Evolutionary conservation across 2,888 invertebrate species (phyloP).

Genomic region (Portevinia maculata): DNA sequence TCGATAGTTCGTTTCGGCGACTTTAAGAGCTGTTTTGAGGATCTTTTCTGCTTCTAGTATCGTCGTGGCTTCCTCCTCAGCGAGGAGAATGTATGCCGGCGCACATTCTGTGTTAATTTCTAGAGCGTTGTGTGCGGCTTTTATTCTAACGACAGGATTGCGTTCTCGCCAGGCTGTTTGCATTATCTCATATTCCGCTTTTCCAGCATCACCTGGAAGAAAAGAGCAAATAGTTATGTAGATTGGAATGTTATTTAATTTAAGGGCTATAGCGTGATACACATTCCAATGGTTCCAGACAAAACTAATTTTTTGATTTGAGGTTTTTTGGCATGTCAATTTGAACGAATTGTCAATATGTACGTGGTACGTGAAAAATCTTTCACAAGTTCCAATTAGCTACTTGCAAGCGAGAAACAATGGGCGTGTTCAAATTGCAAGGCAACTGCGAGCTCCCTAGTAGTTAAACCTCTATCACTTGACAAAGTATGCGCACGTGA

Average conservation of each 20-base stretch:
- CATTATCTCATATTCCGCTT: conserved; percentile 96
- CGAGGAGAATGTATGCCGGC: conserved; percentile 95
- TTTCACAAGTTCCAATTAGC: too few relatives aligned
- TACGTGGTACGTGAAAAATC: too few relatives aligned
- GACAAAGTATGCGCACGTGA: too few relatives aligned
- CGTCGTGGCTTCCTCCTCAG: conserved; percentile 98
- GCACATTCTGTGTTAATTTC: conserved; percentile 96
- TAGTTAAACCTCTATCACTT: too few relatives aligned
- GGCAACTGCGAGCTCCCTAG: too few relatives aligned
- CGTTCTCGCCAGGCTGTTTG: conserved; percentile 98
- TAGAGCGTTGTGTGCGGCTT: conserved; percentile 94
- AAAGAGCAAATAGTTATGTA: conserved; percentile 3
- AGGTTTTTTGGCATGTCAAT: too few relatives aligned
- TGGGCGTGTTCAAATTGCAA: too few relatives aligned
- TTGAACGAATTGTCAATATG: too few relatives aligned
- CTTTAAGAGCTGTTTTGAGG: conserved; percentile 91
- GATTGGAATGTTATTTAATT: not conserved
- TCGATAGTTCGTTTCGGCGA: conserved; percentile 90
- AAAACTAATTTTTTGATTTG: too few relatives aligned
- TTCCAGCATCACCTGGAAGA: conserved; percentile 87
- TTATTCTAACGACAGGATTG: conserved; percentile 94
- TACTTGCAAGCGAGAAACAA: too few relatives aligned
- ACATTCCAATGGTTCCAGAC: too few relatives aligned
- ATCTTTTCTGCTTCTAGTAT: conserved; percentile 94
- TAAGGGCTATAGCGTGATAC: too few relatives aligned